Evolutionary conservation across 2,797 vertebrate species (phyloP).

Genomic region (Sardinella longiceps): DNA sequence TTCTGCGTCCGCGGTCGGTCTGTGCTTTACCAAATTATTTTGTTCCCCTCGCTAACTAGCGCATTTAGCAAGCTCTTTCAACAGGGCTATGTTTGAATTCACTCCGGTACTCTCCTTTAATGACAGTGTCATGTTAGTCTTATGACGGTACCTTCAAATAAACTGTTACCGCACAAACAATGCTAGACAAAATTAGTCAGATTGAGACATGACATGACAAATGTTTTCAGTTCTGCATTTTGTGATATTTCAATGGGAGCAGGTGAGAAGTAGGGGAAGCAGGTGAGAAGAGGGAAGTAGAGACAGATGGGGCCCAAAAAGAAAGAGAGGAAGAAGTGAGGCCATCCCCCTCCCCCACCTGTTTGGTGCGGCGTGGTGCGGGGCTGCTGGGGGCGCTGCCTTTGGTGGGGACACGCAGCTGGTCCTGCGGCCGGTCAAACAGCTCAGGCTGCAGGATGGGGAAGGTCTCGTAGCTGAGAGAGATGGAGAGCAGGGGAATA

Average conservation of each 20-base stretch:
- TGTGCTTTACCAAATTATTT: too few species aligned
- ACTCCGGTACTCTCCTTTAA: too few species aligned
- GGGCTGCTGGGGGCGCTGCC: constrained; percentile 90
- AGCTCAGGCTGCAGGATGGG: constrained; percentile 81
- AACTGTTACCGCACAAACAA: too few species aligned
- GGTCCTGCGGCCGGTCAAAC: constrained; percentile 85
- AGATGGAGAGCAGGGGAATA: too few species aligned
- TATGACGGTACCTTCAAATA: too few species aligned
- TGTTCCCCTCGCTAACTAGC: too few species aligned
- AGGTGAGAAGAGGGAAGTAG: background rate
- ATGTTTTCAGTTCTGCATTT: background rate
- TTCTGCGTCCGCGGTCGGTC: too few species aligned
- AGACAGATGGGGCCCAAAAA: background rate
- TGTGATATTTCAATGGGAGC: background rate
- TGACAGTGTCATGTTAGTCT: too few species aligned
- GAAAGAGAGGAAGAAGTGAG: background rate
- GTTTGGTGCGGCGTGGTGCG: constrained; percentile 89
- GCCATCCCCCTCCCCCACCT: constrained; percentile 70
- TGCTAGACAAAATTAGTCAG: too few species aligned
- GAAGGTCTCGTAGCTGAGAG: constrained; percentile 86
- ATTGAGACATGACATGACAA: background rate
- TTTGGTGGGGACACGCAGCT: constrained; percentile 76
- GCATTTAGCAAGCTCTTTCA: too few species aligned
- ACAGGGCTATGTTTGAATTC: too few species aligned
- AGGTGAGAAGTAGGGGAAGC: background rate